Base-by-base conservation (phyloP, 1,140 invertebrate species). In the Halictus rubicundus region DNA sequence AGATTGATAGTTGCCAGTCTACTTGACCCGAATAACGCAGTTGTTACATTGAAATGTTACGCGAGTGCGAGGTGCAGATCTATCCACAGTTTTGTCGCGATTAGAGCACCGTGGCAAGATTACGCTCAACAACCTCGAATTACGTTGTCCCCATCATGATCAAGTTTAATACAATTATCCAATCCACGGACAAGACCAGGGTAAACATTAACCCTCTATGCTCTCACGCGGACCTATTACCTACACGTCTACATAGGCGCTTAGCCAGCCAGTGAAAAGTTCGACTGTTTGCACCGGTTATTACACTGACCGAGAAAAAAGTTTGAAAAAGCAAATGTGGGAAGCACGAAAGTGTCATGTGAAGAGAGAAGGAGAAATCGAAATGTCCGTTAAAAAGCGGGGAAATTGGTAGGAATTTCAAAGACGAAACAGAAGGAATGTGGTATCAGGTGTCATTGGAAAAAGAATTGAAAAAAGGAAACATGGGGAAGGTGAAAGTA, bases 131-230 rank as follows among this genome's bases (percentile, higher is more conserved):
- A 75, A 86, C 75, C 75, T 79, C 61, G 74, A 85, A 86, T 86
- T 76, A 85, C 66, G 32, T 86, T 63, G 68, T 70, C 49, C 57
- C 37, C 83, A 79, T 86, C 69, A 61, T 46, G 80, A 85, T 85
- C 39, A 64, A 76, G 72, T 76, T 86, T 85, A 42, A 86, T 82
- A 85, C 60, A 79, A 85, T 85, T 86, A 86, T 81, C 68, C 80
- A 85, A 85, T 85, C 57, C 63, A 37, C 70, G 66, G 78, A 74
- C 68, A 73, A 74, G 82, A 81, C 82, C 60, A 68, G 82, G 39
- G 72, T 81, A 85, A 85, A 85, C 54, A 82, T 84, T 72, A 54
- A 52, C 39, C 42, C 37, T 21, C 74, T 77, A 52, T 49, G 27
- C 54, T 85, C 68, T 79, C 42, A 8, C 79, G 42, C 64, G 37